Evolutionary conservation across 2,113 vertebrate genomes (phyloP).

Genomic region (Butastur rufipennis): DNA sequence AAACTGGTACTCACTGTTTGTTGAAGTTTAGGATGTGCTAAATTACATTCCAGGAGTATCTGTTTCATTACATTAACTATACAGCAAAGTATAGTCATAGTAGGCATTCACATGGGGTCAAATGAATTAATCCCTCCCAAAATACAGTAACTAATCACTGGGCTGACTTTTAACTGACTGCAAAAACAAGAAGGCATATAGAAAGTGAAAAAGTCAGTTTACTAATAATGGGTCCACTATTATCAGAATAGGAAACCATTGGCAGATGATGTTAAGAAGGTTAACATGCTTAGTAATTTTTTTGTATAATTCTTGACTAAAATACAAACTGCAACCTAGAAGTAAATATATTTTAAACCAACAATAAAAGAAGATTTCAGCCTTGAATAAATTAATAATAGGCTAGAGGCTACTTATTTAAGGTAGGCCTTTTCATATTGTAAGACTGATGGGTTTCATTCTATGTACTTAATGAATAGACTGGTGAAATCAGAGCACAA

Average conservation of each 20-base stretch:
- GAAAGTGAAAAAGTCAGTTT: neutral
- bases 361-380: neutral
- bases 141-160: neutral
- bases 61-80: neutral
- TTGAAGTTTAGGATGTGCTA: neutral
- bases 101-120: neutral
- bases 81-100: neutral
- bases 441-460: neutral
- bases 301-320: neutral
- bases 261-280: neutral
- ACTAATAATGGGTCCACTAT: neutral
- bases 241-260: neutral
- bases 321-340: neutral
- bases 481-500: neutral
- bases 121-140: neutral
- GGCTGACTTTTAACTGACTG: neutral
- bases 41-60: neutral
- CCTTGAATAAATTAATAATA: neutral
- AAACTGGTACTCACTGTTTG: neutral
- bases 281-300: neutral
- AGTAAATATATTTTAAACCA: neutral
- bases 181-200: neutral
- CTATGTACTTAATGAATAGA: neutral
- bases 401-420: neutral
- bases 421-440: neutral